A percentile compares a stretch with the other conserved stretches of the same genome.
Conservation (phyloP, 1,140 invertebrate species). For the Heliothis subflexa region DNA sequence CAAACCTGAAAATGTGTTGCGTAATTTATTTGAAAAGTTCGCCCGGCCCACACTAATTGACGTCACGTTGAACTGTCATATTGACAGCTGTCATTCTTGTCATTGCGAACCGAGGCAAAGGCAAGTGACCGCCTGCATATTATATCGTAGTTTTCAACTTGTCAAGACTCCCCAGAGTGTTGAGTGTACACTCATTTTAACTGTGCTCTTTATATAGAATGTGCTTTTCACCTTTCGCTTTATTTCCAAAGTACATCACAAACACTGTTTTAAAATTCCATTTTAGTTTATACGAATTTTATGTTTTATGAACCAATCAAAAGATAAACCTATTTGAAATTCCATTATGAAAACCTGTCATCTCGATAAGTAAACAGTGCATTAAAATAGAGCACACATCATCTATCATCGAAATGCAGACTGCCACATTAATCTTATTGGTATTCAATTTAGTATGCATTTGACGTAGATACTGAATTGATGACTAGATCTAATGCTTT, state of each 20-base stretch:
- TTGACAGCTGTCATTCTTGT: no score
- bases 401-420: constrained; percentile 10
- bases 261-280: background rate
- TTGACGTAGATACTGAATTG: background rate
- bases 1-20: no score
- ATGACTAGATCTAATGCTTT: constrained; percentile 1
- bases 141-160: no score
- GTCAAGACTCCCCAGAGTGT: background rate
- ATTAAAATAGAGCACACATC: background rate
- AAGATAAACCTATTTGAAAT: background rate
- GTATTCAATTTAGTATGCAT: constrained; percentile 2
- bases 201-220: background rate
- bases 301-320: background rate
- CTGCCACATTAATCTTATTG: background rate
- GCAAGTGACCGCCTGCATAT: no score
- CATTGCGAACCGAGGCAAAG: no score
- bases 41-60: no score
- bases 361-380: background rate
- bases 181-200: background rate
- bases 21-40: no score
- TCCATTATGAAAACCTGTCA: background rate
- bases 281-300: background rate
- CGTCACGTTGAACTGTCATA: no score
- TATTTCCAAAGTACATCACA: background rate
- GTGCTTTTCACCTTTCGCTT: background rate